phyloP scores from a whole-genome alignment of 2,888 invertebrate species.

The Leptinotarsa rubiginosa region DNA sequence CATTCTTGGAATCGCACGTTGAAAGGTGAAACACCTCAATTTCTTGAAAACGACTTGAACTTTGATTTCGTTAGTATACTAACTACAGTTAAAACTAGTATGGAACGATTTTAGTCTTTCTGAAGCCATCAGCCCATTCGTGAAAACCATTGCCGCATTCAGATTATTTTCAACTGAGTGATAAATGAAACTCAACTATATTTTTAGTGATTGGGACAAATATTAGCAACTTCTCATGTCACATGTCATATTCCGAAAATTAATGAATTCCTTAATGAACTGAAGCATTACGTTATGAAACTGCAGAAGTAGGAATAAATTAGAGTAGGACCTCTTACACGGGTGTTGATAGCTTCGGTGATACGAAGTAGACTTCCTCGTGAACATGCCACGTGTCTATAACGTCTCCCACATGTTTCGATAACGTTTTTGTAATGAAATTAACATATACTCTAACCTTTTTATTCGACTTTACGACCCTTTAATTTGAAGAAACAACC shows the following conservation, averaged over 20 bases:
- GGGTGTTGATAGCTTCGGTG: neutral
- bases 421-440: slow-evolving; percentile 27
- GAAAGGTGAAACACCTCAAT: no score
- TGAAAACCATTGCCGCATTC: no score
- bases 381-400: slow-evolving; percentile 25
- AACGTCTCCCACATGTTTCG: slow-evolving; percentile 30
- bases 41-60: no score
- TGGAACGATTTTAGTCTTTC: no score
- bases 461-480: slow-evolving; percentile 20
- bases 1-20: no score
- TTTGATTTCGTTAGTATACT: no score
- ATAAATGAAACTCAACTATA: no score
- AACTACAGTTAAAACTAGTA: no score
- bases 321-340: neutral
- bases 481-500: neutral
- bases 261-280: slow-evolving; percentile 3
- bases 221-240: neutral
- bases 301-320: slow-evolving; percentile 11
- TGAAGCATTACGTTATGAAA: slow-evolving; percentile 14
- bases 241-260: neutral
- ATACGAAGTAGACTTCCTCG: neutral
- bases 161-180: no score
- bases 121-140: no score
- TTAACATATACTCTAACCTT: slow-evolving; percentile 27
- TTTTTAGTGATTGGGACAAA: neutral